These are phyloP conservation scores for Luscinia luscinia DNA, from an alignment of 2,797 vertebrate genomes.

Conservation along the genomic window DNA sequence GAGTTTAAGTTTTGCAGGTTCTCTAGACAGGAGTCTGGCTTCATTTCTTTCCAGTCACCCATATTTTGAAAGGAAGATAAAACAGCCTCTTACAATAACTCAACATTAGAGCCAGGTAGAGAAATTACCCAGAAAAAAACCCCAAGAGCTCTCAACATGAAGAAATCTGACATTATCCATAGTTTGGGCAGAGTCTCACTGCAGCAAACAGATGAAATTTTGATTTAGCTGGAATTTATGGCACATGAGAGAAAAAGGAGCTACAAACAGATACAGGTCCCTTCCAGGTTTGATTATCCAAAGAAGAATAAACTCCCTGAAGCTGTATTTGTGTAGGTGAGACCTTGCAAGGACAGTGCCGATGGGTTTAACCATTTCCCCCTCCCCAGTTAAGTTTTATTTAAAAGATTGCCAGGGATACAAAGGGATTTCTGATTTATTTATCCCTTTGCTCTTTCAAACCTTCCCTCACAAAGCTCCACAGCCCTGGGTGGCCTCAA, in stretches of 20 bases:
- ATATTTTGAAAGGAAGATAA: background rate
- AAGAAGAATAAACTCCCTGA: background rate
- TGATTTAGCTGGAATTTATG: background rate
- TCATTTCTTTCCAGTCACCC: background rate
- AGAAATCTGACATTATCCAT: accelerated
- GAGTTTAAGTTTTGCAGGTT: background rate
- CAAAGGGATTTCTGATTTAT: background rate
- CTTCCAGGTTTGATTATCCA: background rate
- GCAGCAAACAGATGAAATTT: background rate
- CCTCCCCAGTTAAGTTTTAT: accelerated
- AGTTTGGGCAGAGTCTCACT: accelerated
- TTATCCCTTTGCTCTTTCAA: accelerated
- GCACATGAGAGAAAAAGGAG: background rate
- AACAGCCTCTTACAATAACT: accelerated
- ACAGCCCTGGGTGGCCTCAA: background rate
- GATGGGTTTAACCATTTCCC: background rate
- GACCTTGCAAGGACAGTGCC: background rate
- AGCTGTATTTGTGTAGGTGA: background rate
- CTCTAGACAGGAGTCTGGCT: background rate
- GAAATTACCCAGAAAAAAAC: background rate
- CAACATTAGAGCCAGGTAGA: accelerated
- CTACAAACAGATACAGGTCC: background rate
- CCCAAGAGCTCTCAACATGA: accelerated
- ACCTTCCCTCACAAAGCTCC: accelerated
- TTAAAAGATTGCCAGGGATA: background rate